Evolutionary conservation across 2,797 vertebrate genomes (phyloP).

Genomic region (Sphenodon punctatus): DNA sequence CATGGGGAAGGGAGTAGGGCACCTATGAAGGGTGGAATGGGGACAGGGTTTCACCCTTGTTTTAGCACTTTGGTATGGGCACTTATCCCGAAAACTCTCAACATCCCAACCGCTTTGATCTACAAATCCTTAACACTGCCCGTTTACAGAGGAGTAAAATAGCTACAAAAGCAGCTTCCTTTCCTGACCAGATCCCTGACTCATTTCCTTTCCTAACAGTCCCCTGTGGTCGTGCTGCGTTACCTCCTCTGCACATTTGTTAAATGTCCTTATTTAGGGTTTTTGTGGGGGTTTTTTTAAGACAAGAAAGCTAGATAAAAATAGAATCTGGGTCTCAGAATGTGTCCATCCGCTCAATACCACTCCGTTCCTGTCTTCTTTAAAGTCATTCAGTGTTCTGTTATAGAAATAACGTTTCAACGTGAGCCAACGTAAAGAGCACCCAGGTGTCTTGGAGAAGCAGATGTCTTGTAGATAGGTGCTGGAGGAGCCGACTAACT

Average conservation of each 20-base stretch:
- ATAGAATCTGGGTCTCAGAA: constrained; percentile 9
- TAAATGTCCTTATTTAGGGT: constrained; percentile 42
- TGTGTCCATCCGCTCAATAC: constrained; percentile 10
- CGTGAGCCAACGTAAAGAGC: not conserved
- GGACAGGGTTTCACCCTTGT: too few species aligned
- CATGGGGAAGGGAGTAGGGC: too few species aligned
- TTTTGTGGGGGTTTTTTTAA: constrained; percentile 41
- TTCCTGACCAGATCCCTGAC: constrained; percentile 38
- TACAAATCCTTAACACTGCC: too few species aligned
- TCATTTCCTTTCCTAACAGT: constrained; percentile 65
- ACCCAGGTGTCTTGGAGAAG: too few species aligned
- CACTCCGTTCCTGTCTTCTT: not conserved
- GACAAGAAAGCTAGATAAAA: constrained; percentile 24
- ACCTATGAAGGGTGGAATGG: too few species aligned
- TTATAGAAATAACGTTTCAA: not conserved
- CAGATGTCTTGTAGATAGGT: not conserved
- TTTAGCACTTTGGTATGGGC: not conserved
- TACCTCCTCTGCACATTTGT: constrained; percentile 66
- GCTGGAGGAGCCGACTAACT: not conserved
- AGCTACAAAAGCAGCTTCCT: constrained; percentile 50
- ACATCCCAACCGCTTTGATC: not conserved
- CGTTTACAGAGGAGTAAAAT: too few species aligned
- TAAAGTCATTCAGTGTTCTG: not conserved
- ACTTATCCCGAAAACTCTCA: not conserved
- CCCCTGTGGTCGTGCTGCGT: constrained; percentile 32